Evolutionary conservation across 2,797 vertebrate genomes (phyloP).

Genomic region (Limnodromus scolopaceus): DNA sequence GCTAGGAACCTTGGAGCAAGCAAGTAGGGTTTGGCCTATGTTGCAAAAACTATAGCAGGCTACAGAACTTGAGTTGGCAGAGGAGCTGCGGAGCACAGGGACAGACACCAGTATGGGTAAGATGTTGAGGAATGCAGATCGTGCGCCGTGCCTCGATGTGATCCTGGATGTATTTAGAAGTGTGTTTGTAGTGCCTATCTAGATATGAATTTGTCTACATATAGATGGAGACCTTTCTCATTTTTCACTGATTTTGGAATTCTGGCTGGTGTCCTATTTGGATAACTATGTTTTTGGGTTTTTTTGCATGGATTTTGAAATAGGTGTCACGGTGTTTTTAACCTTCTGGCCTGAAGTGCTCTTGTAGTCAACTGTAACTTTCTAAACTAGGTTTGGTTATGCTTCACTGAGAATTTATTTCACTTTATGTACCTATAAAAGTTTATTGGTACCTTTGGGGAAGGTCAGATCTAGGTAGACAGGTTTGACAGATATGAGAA

Average conservation of each 20-base stretch:
- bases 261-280: neutral
- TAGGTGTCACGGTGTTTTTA: neutral
- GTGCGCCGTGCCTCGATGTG: neutral
- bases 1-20: neutral
- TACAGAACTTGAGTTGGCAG: neutral
- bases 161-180: neutral
- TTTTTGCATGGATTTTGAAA: neutral
- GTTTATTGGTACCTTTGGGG: neutral
- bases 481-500: neutral
- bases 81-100: neutral
- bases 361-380: neutral
- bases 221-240: neutral
- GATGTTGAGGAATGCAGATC: neutral
- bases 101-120: neutral
- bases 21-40: neutral
- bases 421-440: neutral
- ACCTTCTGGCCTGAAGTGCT: neutral
- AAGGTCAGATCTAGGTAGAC: neutral
- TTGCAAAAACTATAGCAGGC: neutral
- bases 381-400: neutral
- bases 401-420: neutral
- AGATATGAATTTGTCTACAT: rapidly evolving
- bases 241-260: neutral
- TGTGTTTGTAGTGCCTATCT: neutral
- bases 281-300: neutral